phyloP scores from a whole-genome alignment of 64 coral and sea anemone genomes.

The Stylophora pistillata region DNA sequence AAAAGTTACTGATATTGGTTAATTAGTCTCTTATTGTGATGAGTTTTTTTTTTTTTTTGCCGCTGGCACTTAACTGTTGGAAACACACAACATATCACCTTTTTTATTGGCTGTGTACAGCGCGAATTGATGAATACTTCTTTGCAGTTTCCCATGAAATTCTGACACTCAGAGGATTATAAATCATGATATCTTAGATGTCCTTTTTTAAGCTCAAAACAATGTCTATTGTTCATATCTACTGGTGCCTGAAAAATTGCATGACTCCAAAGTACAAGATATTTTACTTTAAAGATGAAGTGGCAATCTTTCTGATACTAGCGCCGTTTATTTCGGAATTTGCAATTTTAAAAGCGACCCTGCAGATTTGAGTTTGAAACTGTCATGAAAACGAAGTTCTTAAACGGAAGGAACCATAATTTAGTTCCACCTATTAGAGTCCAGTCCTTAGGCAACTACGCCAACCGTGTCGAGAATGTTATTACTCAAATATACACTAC shows the following conservation, averaged over 20 bases:
- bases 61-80: too few relatives aligned
- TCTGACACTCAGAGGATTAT: background rate
- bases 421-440: background rate
- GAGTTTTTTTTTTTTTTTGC: too few relatives aligned
- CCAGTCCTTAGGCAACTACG: background rate
- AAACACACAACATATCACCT: too few relatives aligned
- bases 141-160: too few relatives aligned
- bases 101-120: too few relatives aligned
- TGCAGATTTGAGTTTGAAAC: background rate
- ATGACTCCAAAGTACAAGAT: slow-evolving; percentile 14
- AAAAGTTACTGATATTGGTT: too few relatives aligned
- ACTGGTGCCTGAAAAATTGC: background rate
- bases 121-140: too few relatives aligned
- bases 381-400: background rate
- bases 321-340: background rate
- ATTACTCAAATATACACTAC: background rate
- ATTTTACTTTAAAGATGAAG: background rate
- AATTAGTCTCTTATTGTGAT: too few relatives aligned
- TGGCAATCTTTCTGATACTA: background rate
- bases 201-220: background rate
- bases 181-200: background rate
- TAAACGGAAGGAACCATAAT: background rate
- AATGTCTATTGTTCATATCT: background rate
- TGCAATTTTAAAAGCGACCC: background rate
- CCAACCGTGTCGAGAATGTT: background rate